Conservation (phyloP, 1,140 invertebrate species). For the Nasonia longicornis region DNA sequence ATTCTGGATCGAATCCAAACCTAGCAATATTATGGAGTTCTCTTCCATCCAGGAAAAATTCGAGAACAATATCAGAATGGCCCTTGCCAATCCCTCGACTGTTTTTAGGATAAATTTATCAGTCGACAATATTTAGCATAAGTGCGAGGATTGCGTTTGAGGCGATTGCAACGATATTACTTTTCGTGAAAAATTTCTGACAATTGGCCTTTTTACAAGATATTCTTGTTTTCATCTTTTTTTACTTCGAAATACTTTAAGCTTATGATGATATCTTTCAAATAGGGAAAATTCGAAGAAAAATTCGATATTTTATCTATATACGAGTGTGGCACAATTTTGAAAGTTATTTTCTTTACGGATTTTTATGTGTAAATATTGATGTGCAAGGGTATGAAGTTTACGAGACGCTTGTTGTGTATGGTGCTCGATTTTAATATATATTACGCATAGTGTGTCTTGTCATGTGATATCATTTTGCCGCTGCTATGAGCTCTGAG, state of each 20-base stretch:
- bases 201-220: neutral
- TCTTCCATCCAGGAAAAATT: conserved; percentile 87
- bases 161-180: neutral
- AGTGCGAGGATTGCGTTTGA: conserved; percentile 49
- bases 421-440: conserved; percentile 43
- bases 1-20: conserved; percentile 92
- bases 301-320: neutral
- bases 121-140: conserved; percentile 73
- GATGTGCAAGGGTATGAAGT: conserved; percentile 3
- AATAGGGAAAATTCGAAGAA: neutral
- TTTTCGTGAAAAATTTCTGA: neutral
- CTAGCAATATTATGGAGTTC: conserved; percentile 95
- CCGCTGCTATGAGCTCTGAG: neutral
- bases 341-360: neutral
- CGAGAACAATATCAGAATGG: conserved; percentile 77
- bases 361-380: conserved; percentile 17
- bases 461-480: conserved; percentile 50
- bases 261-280: neutral
- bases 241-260: neutral
- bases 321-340: neutral
- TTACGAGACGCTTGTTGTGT: conserved; percentile 10
- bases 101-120: conserved; percentile 81
- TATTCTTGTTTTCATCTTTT: neutral
- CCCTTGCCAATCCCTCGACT: conserved; percentile 74
- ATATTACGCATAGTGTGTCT: conserved; percentile 44